Conservation (phyloP, 2,888 invertebrate species). For the Drosophila neutralis region DNA sequence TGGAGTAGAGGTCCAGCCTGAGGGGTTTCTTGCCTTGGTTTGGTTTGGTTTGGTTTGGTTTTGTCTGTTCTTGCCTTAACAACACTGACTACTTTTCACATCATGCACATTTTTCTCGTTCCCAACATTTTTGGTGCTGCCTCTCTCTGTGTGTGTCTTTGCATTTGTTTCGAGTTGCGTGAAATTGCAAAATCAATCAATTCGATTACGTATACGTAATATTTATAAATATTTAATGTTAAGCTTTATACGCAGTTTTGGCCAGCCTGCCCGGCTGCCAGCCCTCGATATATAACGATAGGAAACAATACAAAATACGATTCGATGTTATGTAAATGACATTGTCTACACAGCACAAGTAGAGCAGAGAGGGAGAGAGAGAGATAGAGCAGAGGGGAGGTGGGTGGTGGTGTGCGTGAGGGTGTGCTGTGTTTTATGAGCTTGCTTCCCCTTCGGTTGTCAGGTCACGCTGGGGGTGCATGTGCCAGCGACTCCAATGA, state of each 20-base stretch:
- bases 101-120: constrained; percentile 19
- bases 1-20: constrained; percentile 13
- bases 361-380: neutral
- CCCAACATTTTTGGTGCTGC: neutral
- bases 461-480: neutral
- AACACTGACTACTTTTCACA: constrained; percentile 12
- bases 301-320: constrained; percentile 20
- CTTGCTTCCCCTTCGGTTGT: constrained; percentile 3
- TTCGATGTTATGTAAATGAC: constrained; percentile 62
- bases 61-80: neutral
- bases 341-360: constrained; percentile 46
- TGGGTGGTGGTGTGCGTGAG: neutral
- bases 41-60: neutral
- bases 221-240: constrained; percentile 81
- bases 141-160: constrained; percentile 13
- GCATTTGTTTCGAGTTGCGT: constrained; percentile 70
- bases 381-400: neutral
- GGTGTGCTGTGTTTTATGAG: constrained; percentile 47
- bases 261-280: constrained; percentile 42
- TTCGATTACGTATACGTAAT: constrained; percentile 80
- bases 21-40: neutral
- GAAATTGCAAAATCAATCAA: constrained; percentile 82
- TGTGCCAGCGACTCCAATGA: constrained; percentile 12
- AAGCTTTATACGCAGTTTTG: constrained; percentile 62
- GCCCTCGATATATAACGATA: constrained; percentile 6